Evolutionary conservation across 2,888 invertebrate species (phyloP), one percentile per base, ranked within the genome.

Genomic region (Cephus pulcher): DNA sequence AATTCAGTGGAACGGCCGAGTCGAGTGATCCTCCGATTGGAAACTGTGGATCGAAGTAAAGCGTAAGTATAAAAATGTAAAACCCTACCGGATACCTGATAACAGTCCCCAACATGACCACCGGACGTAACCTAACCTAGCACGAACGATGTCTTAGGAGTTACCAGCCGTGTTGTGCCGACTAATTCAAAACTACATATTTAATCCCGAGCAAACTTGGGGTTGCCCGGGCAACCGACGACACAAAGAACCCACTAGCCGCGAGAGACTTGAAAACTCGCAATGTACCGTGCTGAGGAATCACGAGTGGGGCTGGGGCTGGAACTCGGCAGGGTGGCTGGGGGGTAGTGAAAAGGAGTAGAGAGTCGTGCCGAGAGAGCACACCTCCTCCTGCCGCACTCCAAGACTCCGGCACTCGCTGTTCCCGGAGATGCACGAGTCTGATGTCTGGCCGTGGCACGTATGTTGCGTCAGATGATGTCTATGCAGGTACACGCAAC

Each of bases 111-210:
- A 23, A 9, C 56, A 9, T 9, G 2, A 0, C 23, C 56, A 56
- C 23, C 9, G 56, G 56, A 56, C 9, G 9, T 56, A 56, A 56
- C 56, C 56, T 23, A 4, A 1, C 37, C 37, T 37, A 23, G 23
- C 56, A 9, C 9, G 56, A 56, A 56, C 4, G 23, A 56, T 73
- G 74, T 80, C 80, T 88, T 88, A 84, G 84, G 81, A 83, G 32
- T 11, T 35, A 6, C 34, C 74, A 34, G 74, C 23, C 35, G 74
- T 35, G 76, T 78, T 40, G 78, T 68, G n/a, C 78, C 81, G 84
- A 86, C 88, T 90, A 90, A 90, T 90, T 89, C 88, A 86, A 88
- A 90, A 88, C 87, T 90, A 88, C 90, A 90, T 90, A 90, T 90
- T 90, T 90, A 90, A 90, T 89, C 87, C 86, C 88, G 84, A 81